These are phyloP conservation scores for Craterocephalus amniculus DNA, from an alignment of 2,797 vertebrate species.

Conservation along the genomic window DNA sequence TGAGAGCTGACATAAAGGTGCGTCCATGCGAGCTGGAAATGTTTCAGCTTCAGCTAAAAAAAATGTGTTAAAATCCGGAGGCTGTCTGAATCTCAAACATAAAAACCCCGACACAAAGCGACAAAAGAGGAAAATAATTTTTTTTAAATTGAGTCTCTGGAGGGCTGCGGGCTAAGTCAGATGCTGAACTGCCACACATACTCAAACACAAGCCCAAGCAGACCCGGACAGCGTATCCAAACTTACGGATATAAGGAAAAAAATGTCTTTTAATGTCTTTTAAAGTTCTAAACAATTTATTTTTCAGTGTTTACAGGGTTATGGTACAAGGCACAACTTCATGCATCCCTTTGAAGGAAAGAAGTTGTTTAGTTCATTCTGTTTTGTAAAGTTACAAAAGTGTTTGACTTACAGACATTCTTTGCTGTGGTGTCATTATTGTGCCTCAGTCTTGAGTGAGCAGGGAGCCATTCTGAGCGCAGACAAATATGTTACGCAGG, in stretches of 20 bases:
- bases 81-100: conserved; percentile 1
- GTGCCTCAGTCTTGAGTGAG: too few species aligned
- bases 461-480: too few species aligned
- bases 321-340: neutral
- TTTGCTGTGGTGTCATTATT: too few species aligned
- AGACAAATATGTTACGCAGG: too few species aligned
- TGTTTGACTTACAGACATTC: neutral
- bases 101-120: neutral
- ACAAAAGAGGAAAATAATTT: neutral
- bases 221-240: neutral
- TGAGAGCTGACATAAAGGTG: conserved; percentile 7
- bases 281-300: neutral
- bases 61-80: neutral
- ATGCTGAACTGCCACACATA: neutral
- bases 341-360: conserved; percentile 1
- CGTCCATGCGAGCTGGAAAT: neutral
- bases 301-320: neutral
- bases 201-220: neutral
- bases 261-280: neutral
- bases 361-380: neutral
- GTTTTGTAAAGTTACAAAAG: neutral
- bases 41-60: conserved; percentile 17
- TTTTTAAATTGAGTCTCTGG: neutral
- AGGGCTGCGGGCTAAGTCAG: neutral
- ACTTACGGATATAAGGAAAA: neutral